Evolutionary conservation across 2,797 vertebrate genomes (phyloP), one percentile per base, ranked within the genome.

Genomic region (Parambassis ranga): DNA sequence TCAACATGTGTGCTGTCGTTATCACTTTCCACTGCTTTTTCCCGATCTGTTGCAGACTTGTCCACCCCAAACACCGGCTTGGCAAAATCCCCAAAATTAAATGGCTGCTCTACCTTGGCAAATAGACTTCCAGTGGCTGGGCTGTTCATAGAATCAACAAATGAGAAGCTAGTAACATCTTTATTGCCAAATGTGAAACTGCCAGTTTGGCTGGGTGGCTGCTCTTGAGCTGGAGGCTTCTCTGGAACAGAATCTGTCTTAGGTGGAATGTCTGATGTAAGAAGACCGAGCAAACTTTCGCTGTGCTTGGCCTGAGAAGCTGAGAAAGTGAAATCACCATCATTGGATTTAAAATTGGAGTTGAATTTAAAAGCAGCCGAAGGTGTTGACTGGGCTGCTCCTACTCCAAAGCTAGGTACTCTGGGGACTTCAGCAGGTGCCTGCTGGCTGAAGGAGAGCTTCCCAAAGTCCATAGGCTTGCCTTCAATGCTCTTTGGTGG

Each of bases 281-380:
- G 80, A 47, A 99, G 95, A 30, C 93, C 95, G 65, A 98, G 89
- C 19, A 99, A 94, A 65, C 94, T 96, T 82, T 98, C 96, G 5
- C 79, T 95, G 47, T 92, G 94, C 35, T 93, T 96, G 53, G 70
- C 20, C 57, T 96, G 94, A 35, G 92, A 91, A 15, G 94, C 90
- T 23, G 96, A 92, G 89, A 99, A 98, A 6, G 94, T 97, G 20
- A 98, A 98, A 82, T 99, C 98, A 11, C 97, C 96, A 81, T 98
- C 97, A 31, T 98, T 97, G 23, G 96, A 98, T 81, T 98, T 98
- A 79, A 98, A 98, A 87, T 98, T 99, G 10, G 96, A 96, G 78
- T 96, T 98, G 89, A 99, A 99, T 82, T 99, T 98, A 84, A 99
- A 99, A 37, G 94, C 89, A 74, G 93, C 79, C 22, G 87, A 68